Conservation (phyloP, 2,113 vertebrate genomes). For the Anser cygnoides region DNA sequence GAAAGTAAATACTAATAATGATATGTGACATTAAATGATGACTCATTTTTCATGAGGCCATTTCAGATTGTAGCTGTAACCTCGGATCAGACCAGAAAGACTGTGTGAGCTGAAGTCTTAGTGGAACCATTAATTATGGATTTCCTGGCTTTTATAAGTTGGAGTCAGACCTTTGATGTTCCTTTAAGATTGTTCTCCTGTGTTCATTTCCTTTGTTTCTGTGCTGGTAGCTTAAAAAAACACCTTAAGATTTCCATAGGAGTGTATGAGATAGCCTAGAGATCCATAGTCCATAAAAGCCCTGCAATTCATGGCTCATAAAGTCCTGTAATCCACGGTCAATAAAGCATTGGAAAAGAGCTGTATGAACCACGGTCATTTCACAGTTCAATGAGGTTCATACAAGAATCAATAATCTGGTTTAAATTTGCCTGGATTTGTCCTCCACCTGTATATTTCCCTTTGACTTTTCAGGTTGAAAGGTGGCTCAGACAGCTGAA, state of each 20-base stretch:
- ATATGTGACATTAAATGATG: conserved; percentile 60
- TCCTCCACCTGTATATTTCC: conserved; percentile 38
- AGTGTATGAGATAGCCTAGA: conserved; percentile 42
- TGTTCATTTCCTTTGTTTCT: conserved; percentile 71
- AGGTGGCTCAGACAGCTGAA: background rate
- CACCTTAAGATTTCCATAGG: conserved; percentile 54
- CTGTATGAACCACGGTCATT: conserved; percentile 43
- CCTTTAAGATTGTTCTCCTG: conserved; percentile 62
- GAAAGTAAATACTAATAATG: conserved; percentile 56
- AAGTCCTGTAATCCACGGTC: conserved; percentile 61
- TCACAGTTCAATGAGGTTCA: conserved; percentile 59
- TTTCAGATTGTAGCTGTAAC: conserved; percentile 41
- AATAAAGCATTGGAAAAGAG: conserved; percentile 66
- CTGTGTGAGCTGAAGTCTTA: conserved; percentile 46
- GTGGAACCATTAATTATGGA: conserved; percentile 67
- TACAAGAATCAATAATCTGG: conserved; percentile 50
- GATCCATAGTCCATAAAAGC: conserved; percentile 36
- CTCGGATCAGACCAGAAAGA: conserved; percentile 10
- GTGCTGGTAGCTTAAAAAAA: conserved; percentile 71
- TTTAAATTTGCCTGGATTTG: conserved; percentile 39
- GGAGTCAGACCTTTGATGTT: conserved; percentile 63
- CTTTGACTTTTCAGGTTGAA: conserved; percentile 42
- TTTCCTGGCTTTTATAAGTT: conserved; percentile 67
- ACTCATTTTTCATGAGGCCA: conserved; percentile 31
- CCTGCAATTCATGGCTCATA: conserved; percentile 62